Base-by-base conservation (phyloP, 2,113 vertebrate species). In the Apodemus sylvaticus region DNA sequence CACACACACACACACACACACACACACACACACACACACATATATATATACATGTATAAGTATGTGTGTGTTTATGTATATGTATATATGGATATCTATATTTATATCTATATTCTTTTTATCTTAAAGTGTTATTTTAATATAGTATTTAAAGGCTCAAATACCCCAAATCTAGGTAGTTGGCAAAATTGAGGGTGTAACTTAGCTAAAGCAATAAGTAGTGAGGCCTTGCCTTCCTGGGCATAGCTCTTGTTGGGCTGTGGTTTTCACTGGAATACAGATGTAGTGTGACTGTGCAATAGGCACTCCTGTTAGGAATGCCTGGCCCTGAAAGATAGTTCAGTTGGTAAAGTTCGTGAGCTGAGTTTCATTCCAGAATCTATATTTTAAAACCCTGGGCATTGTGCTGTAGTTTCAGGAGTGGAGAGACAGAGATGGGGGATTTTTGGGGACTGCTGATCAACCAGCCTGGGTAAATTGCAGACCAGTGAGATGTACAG, bases 31-130 rank as follows among this genome's bases (percentile, higher is more conserved):
- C 13, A 53, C 13, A 53, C 13, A 53, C 11, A 12, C 11, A 53
- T 55, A 6, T 22, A 2, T 34, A 6, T 36, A 14, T 36, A 34
- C 36, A 13, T 31, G n/a, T 34, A 5, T 68, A 5, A 0, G 6
- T 66, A 12, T 66, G 1, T 29, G 1, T 29, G 0, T 4, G 12
- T 31, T 4, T 31, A 12, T 31, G 4, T 66, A 1, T 31, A 1
- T 66, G 4, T 36, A 16, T 70, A 16, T 70, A 14, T 36, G 14
- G 14, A 20, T 39, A 20, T 14, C 10, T 66, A 13, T 66, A 66
- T 66, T 31, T 66, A 31, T 66, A 66, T 66, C 10, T 66, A 12
- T 45, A 58, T 82, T 22, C 42, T 39, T 70, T 90, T 62, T 36
- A 73, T 36, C 86, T 73, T 85, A 20, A 83, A 73, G 19, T 53